Conservation (phyloP, 2,113 vertebrate genomes). For the Cololabis saira region DNA sequence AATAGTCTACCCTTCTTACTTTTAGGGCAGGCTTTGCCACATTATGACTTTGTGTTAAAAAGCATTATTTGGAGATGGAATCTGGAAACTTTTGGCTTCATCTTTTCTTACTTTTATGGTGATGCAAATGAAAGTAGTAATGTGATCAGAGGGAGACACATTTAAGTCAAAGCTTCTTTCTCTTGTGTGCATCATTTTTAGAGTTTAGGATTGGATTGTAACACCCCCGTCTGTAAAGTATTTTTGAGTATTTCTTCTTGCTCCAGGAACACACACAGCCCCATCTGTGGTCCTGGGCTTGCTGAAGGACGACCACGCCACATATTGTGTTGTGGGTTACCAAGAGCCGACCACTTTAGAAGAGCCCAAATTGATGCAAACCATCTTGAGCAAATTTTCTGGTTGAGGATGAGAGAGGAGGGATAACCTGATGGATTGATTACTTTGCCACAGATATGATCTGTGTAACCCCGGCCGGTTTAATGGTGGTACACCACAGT, state of each 20-base stretch:
- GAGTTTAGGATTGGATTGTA: neutral
- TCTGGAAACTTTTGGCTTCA: conserved; percentile 3
- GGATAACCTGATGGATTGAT: conserved; percentile 55
- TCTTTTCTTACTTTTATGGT: neutral
- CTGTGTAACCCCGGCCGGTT: conserved; percentile 37
- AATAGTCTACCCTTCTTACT: conserved; percentile 1
- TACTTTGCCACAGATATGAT: conserved; percentile 42
- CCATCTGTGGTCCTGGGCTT: conserved; percentile 34
- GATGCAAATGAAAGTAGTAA: conserved; percentile 3
- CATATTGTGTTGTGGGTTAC: conserved; percentile 72
- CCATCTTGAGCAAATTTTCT: conserved; percentile 76
- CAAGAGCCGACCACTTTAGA: conserved; percentile 61
- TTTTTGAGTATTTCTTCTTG: conserved; percentile 21
- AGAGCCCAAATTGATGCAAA: conserved; percentile 49
- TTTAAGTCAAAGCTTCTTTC: neutral
- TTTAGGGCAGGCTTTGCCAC: neutral
- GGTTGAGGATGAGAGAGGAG: conserved; percentile 48
- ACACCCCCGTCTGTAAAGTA: conserved; percentile 17
- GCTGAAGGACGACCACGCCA: conserved; percentile 35
- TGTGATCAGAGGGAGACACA: neutral
- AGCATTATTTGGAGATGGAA: neutral
- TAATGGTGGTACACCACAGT: conserved; percentile 41
- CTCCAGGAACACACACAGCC: conserved; percentile 40
- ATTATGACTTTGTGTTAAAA: conserved; percentile 5
- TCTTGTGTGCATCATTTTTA: no score